Evolutionary conservation across 2,113 vertebrate genomes (phyloP).

Genomic region (Junco hyemalis): DNA sequence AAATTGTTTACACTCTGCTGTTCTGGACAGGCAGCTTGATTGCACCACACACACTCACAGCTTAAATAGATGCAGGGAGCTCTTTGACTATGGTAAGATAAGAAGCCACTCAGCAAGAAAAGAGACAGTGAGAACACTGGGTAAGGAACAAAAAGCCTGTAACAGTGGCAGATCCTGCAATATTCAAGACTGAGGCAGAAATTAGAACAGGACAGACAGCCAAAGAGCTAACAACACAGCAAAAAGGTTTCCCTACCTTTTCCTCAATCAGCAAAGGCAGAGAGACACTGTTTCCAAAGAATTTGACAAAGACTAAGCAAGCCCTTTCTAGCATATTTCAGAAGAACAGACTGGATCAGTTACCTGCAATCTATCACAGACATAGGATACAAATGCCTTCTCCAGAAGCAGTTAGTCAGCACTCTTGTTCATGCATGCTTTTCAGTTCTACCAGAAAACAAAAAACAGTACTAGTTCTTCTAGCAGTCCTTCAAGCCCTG

Average conservation of each 20-base stretch:
- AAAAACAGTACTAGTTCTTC: background rate
- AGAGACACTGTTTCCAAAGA: background rate
- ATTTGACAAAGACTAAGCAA: background rate
- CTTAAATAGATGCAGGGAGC: background rate
- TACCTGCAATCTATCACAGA: background rate
- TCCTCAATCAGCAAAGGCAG: background rate
- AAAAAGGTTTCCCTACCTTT: background rate
- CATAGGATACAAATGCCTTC: background rate
- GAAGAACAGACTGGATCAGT: background rate
- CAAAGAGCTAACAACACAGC: background rate
- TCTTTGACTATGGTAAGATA: background rate
- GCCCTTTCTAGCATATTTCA: background rate
- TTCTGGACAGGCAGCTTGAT: background rate
- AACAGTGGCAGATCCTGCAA: background rate
- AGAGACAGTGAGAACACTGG: background rate
- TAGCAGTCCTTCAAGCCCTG: background rate
- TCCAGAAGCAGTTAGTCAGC: background rate
- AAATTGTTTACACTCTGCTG: background rate
- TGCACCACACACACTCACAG: background rate
- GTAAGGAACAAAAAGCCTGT: background rate
- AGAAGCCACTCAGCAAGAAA: background rate
- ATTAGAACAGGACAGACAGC: background rate
- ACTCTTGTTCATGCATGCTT: background rate
- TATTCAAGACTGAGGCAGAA: background rate
- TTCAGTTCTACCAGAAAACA: background rate